Evolutionary conservation across 2,113 vertebrate species (phyloP).

Genomic region (Campylomormyrus tamandua): DNA sequence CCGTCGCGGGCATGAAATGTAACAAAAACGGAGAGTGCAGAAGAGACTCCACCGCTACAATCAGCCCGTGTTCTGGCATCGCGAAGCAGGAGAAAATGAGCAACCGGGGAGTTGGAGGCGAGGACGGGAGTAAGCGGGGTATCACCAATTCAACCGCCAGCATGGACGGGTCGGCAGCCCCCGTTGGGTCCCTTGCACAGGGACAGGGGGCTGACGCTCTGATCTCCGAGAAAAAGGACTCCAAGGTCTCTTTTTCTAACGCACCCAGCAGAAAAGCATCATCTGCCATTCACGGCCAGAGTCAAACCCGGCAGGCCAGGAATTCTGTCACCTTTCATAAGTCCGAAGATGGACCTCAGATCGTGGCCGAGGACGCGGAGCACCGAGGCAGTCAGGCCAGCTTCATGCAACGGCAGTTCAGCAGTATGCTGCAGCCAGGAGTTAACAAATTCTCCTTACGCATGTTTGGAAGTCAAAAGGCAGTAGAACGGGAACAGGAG

Average conservation of each 20-base stretch:
- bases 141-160: constrained; percentile 61
- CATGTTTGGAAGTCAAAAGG: constrained; percentile 97
- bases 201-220: constrained; percentile 54
- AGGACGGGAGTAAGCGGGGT: constrained; percentile 55
- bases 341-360: constrained; percentile 64
- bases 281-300: constrained; percentile 63
- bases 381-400: constrained; percentile 71
- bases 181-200: constrained; percentile 51
- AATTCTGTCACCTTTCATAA: constrained; percentile 70
- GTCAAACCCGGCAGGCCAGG: constrained; percentile 50
- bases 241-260: constrained; percentile 75
- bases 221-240: constrained; percentile 67
- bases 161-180: constrained; percentile 60
- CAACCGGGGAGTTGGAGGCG: constrained; percentile 47
- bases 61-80: constrained; percentile 65
- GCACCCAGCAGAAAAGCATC: constrained; percentile 70
- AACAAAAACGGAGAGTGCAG: constrained; percentile 74
- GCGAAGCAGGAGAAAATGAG: constrained; percentile 57
- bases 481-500: constrained; percentile 87
- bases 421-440: constrained; percentile 90
- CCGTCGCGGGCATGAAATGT: constrained; percentile 66
- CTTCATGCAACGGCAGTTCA: constrained; percentile 94
- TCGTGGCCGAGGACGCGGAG: constrained; percentile 68
- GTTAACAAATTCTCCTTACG: constrained; percentile 98
- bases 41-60: constrained; percentile 59